Conservation (phyloP, 2,888 invertebrate genomes). For the Lithosia quadra region DNA sequence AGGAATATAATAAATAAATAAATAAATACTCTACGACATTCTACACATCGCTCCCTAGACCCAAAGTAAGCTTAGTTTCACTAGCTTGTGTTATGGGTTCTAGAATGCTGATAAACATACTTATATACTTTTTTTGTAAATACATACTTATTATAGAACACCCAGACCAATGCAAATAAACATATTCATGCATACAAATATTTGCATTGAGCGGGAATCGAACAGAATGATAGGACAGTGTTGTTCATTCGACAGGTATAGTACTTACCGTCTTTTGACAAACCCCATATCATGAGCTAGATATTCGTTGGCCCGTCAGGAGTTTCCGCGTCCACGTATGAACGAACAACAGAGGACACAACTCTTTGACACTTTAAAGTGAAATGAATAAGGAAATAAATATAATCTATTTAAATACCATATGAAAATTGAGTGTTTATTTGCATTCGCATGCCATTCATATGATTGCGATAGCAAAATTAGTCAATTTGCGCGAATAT, state of each 20-base stretch:
- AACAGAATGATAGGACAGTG: background rate
- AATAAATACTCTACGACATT: too few relatives aligned
- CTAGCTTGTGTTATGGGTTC: too few relatives aligned
- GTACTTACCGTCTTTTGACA: slow-evolving; percentile 1
- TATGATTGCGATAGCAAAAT: background rate
- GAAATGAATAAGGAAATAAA: background rate
- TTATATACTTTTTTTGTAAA: too few relatives aligned
- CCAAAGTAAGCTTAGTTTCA: too few relatives aligned
- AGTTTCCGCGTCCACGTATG: background rate
- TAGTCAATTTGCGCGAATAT: background rate
- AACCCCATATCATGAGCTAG: slow-evolving; percentile 2
- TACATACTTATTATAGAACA: too few relatives aligned
- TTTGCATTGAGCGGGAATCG: too few relatives aligned
- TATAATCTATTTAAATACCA: slow-evolving; percentile 1
- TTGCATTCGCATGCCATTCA: background rate
- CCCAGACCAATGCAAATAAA: too few relatives aligned
- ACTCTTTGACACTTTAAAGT: slow-evolving; percentile 4
- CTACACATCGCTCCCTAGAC: too few relatives aligned
- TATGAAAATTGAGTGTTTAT: slow-evolving; percentile 1
- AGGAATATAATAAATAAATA: too few relatives aligned
- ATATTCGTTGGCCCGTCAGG: background rate
- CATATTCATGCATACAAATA: too few relatives aligned
- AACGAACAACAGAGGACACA: background rate
- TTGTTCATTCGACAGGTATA: background rate
- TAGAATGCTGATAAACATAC: too few relatives aligned